These are phyloP conservation scores for Hemicentrotus pulcherrimus DNA, from an alignment of 35 echinoderm and acorn worm genomes.

Conservation along the genomic window DNA sequence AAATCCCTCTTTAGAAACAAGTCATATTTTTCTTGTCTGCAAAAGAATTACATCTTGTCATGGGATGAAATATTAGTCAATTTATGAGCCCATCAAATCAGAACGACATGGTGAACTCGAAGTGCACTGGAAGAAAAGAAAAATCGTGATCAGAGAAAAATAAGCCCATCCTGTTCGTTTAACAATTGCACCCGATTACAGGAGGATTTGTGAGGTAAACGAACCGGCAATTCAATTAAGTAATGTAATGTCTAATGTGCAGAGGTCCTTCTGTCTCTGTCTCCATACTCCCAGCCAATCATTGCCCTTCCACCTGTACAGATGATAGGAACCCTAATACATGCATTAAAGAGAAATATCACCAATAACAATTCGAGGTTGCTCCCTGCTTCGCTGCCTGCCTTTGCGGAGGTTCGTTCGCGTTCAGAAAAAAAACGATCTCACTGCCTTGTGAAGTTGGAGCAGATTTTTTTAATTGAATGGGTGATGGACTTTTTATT, in stretches of 20 bases:
- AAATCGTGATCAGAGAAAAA: not conserved
- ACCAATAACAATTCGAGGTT: not conserved
- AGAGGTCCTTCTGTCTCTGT: not conserved
- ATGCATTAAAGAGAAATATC: not conserved
- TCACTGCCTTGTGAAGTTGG: not conserved
- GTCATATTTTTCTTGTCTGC: not conserved
- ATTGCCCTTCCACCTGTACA: not conserved
- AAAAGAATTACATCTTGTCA: not conserved
- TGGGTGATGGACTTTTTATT: not conserved
- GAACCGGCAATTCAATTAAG: slow-evolving; percentile 36
- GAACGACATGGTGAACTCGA: not conserved
- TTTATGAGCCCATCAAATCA: slow-evolving; percentile 3
- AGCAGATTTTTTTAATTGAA: slow-evolving; percentile 47
- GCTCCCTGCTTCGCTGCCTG: not conserved
- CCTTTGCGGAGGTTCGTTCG: not conserved
- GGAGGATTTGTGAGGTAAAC: slow-evolving; percentile 16
- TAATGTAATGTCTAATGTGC: slow-evolving; percentile 36
- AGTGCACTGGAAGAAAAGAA: not conserved
- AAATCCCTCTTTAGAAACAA: not conserved
- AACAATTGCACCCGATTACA: slow-evolving; percentile 19
- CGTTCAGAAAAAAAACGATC: not conserved
- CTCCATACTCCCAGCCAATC: not conserved
- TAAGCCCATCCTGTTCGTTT: not conserved
- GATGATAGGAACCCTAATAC: not conserved
- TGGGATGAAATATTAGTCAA: not conserved